Evolutionary conservation across 2,113 vertebrate species (phyloP).

Genomic region (Misgurnus mizolepis): DNA sequence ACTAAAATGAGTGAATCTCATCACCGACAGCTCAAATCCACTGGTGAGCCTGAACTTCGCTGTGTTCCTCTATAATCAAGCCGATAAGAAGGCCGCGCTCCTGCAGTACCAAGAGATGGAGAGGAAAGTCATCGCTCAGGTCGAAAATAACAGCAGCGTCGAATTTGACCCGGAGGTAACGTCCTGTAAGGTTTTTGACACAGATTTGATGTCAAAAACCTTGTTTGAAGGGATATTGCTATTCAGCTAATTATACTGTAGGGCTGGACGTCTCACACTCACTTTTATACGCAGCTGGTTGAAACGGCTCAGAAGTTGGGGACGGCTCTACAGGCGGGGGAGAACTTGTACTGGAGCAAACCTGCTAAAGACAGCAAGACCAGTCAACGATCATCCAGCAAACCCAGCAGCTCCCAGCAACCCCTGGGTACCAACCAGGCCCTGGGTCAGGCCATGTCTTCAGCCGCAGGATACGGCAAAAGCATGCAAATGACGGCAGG

Average conservation of each 20-base stretch:
- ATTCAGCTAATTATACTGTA: not conserved
- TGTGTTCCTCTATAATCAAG: conserved; percentile 91
- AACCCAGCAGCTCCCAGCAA: conserved; percentile 72
- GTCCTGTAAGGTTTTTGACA: too few species aligned
- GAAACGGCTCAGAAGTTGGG: conserved; percentile 95
- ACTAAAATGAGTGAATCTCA: not conserved
- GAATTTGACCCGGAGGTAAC: conserved; percentile 93
- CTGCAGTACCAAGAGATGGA: conserved; percentile 93
- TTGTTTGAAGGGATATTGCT: too few species aligned
- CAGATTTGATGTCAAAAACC: not conserved
- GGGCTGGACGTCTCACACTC: not conserved
- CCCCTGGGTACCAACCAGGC: conserved; percentile 90
- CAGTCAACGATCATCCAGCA: conserved; percentile 75
- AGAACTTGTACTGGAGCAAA: conserved; percentile 87
- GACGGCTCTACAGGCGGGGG: conserved; percentile 84
- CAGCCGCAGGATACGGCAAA: conserved; percentile 86
- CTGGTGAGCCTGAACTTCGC: conserved; percentile 94
- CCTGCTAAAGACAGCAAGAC: conserved; percentile 83
- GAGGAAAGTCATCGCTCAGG: conserved; percentile 77
- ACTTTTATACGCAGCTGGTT: conserved; percentile 77
- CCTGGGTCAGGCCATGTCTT: conserved; percentile 96
- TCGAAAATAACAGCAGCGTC: conserved; percentile 70
- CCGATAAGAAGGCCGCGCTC: conserved; percentile 82
- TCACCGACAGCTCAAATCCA: conserved; percentile 82
- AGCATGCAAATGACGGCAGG: conserved; percentile 78